phyloP scores from a whole-genome alignment of 2,888 invertebrate species.

The Mythimna vitellina region DNA sequence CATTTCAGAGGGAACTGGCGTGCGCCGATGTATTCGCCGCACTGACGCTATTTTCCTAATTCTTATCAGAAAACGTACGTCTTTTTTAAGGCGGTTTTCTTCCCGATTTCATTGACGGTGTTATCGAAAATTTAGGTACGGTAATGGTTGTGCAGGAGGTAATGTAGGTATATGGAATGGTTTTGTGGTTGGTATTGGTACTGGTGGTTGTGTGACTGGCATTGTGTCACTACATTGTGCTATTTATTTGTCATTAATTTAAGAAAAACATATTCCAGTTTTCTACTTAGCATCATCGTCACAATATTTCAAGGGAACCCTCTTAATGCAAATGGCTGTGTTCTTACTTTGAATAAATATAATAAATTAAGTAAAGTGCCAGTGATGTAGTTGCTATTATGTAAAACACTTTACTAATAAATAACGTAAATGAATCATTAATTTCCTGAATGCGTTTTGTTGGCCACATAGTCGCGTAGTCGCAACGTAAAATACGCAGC shows the following conservation, averaged over 20 bases:
- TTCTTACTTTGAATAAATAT: constrained; percentile 4
- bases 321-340: constrained; percentile 7
- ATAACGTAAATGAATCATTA: constrained; percentile 27
- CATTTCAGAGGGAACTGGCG: too few relatives aligned
- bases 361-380: background rate
- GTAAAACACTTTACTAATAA: constrained; percentile 6
- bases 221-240: too few relatives aligned
- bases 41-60: too few relatives aligned
- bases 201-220: too few relatives aligned
- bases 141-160: too few relatives aligned
- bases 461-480: constrained; percentile 12
- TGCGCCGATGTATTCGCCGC: too few relatives aligned
- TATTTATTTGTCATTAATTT: background rate
- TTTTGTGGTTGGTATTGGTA: too few relatives aligned
- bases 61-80: too few relatives aligned
- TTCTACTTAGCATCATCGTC: background rate
- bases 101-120: too few relatives aligned
- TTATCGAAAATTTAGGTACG: too few relatives aligned
- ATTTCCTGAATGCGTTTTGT: constrained; percentile 28
- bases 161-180: too few relatives aligned
- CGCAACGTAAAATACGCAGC: constrained; percentile 4
- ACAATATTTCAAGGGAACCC: constrained; percentile 3
- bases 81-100: too few relatives aligned
- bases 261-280: background rate
- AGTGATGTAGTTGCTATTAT: background rate